These are phyloP conservation scores for Polylopha cassiicola DNA, from an alignment of 2,888 invertebrate species.

Conservation along the genomic window DNA sequence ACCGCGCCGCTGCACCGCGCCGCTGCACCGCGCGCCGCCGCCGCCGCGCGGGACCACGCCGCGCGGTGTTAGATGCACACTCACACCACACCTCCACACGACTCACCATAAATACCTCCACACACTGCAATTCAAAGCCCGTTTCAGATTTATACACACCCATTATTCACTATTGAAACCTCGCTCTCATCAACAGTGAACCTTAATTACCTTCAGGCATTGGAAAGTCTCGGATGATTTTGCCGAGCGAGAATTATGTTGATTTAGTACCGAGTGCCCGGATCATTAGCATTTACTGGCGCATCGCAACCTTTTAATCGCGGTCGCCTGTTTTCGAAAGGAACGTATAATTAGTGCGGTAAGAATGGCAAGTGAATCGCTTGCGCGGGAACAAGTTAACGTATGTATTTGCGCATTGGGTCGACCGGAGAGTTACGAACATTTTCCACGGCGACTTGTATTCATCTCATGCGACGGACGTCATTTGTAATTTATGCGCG, in stretches of 20 bases:
- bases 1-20: not conserved
- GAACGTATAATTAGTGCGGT: not conserved
- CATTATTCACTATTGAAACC: constrained; percentile 10
- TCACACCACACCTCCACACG: constrained; percentile 9
- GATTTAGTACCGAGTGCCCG: constrained; percentile 8
- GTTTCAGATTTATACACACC: constrained; percentile 11
- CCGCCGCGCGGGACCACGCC: constrained; percentile 7
- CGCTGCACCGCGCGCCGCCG: constrained; percentile 12
- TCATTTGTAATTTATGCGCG: constrained; percentile 16
- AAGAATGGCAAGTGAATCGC: no score
- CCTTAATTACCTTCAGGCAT: constrained; percentile 7
- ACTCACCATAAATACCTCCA: constrained; percentile 9
- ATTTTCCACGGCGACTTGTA: constrained; percentile 6
- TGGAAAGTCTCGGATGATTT: no score
- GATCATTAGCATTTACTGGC: constrained; percentile 9
- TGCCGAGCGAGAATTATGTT: constrained; percentile 12
- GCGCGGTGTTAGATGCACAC: constrained; percentile 20
- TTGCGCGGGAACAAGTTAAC: no score
- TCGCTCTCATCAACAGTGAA: constrained; percentile 9
- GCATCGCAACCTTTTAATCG: constrained; percentile 1
- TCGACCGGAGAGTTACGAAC: constrained; percentile 1
- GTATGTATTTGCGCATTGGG: no score
- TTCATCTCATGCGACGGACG: constrained; percentile 7
- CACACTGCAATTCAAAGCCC: constrained; percentile 17
- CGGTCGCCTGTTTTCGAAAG: not conserved